phyloP scores from a whole-genome alignment of 1,140 invertebrate genomes.

The Sarcophaga peregrina region DNA sequence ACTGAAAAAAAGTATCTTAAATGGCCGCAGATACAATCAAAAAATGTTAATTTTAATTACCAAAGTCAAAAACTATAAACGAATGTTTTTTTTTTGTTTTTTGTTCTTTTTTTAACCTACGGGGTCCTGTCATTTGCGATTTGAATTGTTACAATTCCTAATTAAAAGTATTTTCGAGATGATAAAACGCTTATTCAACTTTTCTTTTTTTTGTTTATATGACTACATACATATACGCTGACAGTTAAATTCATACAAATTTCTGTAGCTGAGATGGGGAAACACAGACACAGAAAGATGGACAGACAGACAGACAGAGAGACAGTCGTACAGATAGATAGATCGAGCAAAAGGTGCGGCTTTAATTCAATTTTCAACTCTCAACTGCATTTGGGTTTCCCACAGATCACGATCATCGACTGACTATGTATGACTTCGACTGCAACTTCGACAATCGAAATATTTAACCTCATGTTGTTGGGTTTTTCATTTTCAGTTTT shows the following conservation, averaged over 20 bases:
- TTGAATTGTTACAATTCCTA: conserved; percentile 16
- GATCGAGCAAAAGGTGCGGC: not conserved
- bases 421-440: not conserved
- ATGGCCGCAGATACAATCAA: no score
- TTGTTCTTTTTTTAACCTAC: no score
- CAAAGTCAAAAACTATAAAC: no score
- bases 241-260: no score
- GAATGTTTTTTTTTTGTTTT: no score
- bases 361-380: not conserved
- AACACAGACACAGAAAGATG: no score
- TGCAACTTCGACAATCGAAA: not conserved
- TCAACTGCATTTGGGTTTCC: conserved; percentile 18
- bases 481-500: no score
- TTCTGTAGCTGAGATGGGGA: no score
- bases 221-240: no score
- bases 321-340: not conserved
- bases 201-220: no score
- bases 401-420: conserved; percentile 33
- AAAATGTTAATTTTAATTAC: no score
- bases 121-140: not conserved
- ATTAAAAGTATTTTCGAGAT: conserved; percentile 3
- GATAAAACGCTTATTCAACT: not conserved
- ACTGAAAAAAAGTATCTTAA: no score
- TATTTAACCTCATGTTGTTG: conserved; percentile 31
- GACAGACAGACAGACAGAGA: not conserved